Conservation (phyloP, 2,797 vertebrate species). For the Pangasius krempfi region DNA sequence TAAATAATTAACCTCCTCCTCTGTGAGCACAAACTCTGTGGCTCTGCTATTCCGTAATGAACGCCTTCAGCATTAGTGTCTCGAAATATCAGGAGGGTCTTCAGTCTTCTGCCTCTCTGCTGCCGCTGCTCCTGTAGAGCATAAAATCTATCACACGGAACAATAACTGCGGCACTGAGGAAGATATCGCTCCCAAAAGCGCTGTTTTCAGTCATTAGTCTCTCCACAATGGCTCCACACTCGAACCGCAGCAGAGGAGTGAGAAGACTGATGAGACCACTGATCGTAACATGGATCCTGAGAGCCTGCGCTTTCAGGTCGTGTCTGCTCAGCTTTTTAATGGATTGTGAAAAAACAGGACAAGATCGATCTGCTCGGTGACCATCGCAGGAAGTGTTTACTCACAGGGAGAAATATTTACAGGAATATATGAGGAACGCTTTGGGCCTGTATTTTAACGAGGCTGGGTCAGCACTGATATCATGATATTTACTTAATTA, state of each 20-base stretch:
- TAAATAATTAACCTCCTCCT: conserved; percentile 5
- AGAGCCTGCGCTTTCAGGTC: conserved; percentile 18
- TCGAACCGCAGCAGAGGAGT: conserved; percentile 23
- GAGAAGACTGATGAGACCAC: conserved; percentile 32
- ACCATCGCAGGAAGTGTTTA: conserved; percentile 27
- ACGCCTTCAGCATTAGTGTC: not conserved
- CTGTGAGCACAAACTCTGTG: not conserved
- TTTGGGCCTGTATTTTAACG: conserved; percentile 11
- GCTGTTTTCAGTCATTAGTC: conserved; percentile 38
- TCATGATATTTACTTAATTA: conserved; percentile 12
- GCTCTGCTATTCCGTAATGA: conserved; percentile 1
- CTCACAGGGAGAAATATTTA: conserved; percentile 15
- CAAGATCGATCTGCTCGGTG: conserved; percentile 20
- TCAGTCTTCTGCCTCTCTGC: conserved; percentile 20
- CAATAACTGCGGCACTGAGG: conserved; percentile 31
- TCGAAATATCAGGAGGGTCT: conserved; percentile 23
- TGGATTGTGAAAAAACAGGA: conserved; percentile 32
- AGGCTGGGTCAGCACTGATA: conserved; percentile 11
- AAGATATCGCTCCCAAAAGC: conserved; percentile 19
- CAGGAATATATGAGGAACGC: conserved; percentile 11
- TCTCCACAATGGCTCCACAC: conserved; percentile 33
- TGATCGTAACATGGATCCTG: conserved; percentile 18
- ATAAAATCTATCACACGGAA: conserved; percentile 30
- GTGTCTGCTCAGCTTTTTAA: conserved; percentile 27
- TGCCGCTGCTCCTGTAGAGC: not conserved